Conservation (phyloP, 1,140 invertebrate genomes). For the Neodiprion lecontei region DNA sequence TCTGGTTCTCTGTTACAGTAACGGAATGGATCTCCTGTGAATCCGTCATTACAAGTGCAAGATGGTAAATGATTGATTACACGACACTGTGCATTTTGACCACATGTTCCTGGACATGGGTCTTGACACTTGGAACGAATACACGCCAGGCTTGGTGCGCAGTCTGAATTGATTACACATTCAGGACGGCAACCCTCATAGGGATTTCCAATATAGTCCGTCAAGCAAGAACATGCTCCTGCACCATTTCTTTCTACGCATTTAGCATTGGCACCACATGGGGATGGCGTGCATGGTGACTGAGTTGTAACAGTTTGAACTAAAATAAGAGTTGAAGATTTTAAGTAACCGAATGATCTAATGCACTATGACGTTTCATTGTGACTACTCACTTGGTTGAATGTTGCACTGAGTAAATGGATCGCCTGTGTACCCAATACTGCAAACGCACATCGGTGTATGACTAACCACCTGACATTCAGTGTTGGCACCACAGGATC, state of each 20-base stretch:
- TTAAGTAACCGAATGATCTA: conserved; percentile 21
- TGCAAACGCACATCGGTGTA: conserved; percentile 59
- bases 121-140: conserved; percentile 72
- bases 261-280: conserved; percentile 75
- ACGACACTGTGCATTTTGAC: conserved; percentile 73
- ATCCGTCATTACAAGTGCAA: conserved; percentile 73
- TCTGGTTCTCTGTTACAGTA: conserved; percentile 62
- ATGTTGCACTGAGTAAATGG: conserved; percentile 44
- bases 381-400: conserved; percentile 58
- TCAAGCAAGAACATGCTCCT: conserved; percentile 71
- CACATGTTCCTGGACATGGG: conserved; percentile 74
- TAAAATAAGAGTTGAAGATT: conserved; percentile 46
- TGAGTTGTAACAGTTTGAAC: conserved; percentile 36
- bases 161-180: conserved; percentile 74
- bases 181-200: conserved; percentile 71
- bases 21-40: conserved; percentile 73
- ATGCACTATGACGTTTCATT: conserved; percentile 41
- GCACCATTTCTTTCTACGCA: conserved; percentile 72
- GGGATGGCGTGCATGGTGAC: conserved; percentile 67
- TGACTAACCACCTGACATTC: conserved; percentile 56
- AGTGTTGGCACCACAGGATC: conserved; percentile 55
- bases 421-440: conserved; percentile 57
- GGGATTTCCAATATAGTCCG: conserved; percentile 68
- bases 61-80: conserved; percentile 74
- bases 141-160: conserved; percentile 70